Percentiles rank a stretch among this genome's conserved stretches.
phyloP scores from a whole-genome alignment of 2,888 invertebrate species.

The Nymphalis polychloros region DNA sequence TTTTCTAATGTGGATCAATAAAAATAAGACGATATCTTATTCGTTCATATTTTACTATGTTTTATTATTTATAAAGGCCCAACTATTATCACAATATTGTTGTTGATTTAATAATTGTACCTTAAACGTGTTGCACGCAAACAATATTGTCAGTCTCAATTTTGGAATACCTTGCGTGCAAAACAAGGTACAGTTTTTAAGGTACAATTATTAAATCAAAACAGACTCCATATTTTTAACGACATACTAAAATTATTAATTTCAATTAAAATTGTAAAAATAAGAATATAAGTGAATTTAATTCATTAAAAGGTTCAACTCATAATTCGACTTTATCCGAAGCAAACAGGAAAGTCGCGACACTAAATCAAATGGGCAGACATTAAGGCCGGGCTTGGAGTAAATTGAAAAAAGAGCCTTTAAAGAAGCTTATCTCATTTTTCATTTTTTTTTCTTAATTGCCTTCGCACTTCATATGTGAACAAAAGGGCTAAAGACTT shows the following conservation, averaged over 20 bases:
- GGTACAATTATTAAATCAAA: no score
- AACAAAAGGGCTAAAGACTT: slow-evolving; percentile 9
- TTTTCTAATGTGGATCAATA: no score
- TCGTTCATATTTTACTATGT: no score
- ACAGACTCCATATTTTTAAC: no score
- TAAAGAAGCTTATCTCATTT: slow-evolving; percentile 16
- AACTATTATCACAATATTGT: no score
- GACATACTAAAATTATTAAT: not conserved
- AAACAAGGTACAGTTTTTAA: no score
- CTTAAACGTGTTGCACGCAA: no score
- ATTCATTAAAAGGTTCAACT: not conserved
- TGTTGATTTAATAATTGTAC: no score
- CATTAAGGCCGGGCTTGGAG: not conserved
- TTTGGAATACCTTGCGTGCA: no score
- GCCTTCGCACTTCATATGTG: slow-evolving; percentile 6
- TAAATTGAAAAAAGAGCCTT: slow-evolving; percentile 4
- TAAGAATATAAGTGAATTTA: slow-evolving; percentile 1
- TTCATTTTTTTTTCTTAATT: slow-evolving; percentile 7
- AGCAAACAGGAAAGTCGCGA: slow-evolving; percentile 23
- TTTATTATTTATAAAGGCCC: no score
- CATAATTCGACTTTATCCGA: slow-evolving; percentile 14
- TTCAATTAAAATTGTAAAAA: not conserved
- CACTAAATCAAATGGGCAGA: slow-evolving; percentile 16
- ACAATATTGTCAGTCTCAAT: no score
- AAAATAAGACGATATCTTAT: no score